Evolutionary conservation across 1,140 invertebrate genomes (phyloP).

Genomic region (Microplitis demolitor): DNA sequence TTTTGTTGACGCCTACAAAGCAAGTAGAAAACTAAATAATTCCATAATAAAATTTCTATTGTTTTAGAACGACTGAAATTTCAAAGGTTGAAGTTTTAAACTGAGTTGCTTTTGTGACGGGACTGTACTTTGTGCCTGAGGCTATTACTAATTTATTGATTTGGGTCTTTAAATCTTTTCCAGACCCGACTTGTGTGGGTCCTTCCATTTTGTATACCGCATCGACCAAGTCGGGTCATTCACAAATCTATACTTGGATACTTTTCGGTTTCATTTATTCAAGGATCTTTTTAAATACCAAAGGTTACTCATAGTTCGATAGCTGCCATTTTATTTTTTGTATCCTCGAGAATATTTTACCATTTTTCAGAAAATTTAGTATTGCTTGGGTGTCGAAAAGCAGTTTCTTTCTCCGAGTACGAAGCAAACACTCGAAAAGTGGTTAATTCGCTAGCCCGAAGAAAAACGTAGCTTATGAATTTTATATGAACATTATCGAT

Average conservation of each 20-base stretch:
- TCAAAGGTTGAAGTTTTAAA: neutral
- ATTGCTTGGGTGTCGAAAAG: neutral
- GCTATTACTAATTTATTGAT: neutral
- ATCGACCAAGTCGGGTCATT: neutral
- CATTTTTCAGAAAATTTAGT: neutral
- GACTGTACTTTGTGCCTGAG: neutral
- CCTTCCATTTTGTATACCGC: slow-evolving; percentile 10
- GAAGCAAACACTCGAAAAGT: too few species aligned
- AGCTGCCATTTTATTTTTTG: neutral
- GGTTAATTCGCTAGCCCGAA: too few species aligned
- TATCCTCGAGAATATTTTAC: neutral
- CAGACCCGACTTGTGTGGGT: neutral
- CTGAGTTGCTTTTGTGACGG: neutral
- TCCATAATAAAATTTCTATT: neutral
- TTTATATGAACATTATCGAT: too few species aligned
- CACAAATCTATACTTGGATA: neutral
- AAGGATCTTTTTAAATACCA: too few species aligned
- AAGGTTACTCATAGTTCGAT: neutral
- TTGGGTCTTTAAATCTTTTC: slow-evolving; percentile 2
- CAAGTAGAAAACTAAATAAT: too few species aligned
- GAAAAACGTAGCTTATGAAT: too few species aligned
- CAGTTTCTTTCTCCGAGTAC: too few species aligned
- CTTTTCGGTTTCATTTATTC: neutral
- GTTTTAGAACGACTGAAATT: too few species aligned
- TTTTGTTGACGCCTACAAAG: too few species aligned